Evolutionary conservation across 2,888 invertebrate genomes (phyloP), one percentile per base, ranked within the genome.

Genomic region (Drosophila setosimentum): DNA sequence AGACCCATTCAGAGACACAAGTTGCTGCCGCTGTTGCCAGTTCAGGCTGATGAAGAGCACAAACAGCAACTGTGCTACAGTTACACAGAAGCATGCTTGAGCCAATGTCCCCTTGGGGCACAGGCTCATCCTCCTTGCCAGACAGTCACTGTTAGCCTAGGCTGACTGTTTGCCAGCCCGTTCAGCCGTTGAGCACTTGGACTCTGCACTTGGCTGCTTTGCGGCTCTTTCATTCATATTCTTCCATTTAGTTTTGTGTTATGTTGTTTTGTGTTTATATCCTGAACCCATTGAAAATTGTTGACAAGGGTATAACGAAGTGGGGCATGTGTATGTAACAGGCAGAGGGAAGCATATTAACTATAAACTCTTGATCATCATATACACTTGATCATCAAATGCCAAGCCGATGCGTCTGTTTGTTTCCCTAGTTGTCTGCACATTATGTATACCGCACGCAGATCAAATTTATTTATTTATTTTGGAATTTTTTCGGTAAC

Each of bases 161-260:
- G 27, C 30, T 29, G 33, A 24, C 32, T 13, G 33, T 45, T 18
- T 30, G n/a, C 45, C 32, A 10, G 45, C 6, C 61, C 32, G 68
- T 65, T 40, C 59, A 62, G 50, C 62, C 58, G 73, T 65, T 72
- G 68, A 78, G 68, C 78, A 78, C 61, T 78, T 78, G 76, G 76
- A 73, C 63, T 73, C 78, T 75, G 67, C 80, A 78, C 63, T 86
- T 78, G 80, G 66, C 80, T 83, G 83, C 61, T 76, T 59, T 82
- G 83, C 69, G 77, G 76, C 83, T 70, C 68, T 87, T 84, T 85
- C 87, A 82, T 87, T 87, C 85, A 83, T 84, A 84, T 85, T 87
- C 86, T 82, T 87, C 82, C 87, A 85, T 87, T 86, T 84, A 78
- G 82, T 79, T 78, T 63, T 68, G 68, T 71, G 70, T 63, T 68